phyloP scores from a whole-genome alignment of 2,113 vertebrate genomes.

The Brienomyrus brachyistius region DNA sequence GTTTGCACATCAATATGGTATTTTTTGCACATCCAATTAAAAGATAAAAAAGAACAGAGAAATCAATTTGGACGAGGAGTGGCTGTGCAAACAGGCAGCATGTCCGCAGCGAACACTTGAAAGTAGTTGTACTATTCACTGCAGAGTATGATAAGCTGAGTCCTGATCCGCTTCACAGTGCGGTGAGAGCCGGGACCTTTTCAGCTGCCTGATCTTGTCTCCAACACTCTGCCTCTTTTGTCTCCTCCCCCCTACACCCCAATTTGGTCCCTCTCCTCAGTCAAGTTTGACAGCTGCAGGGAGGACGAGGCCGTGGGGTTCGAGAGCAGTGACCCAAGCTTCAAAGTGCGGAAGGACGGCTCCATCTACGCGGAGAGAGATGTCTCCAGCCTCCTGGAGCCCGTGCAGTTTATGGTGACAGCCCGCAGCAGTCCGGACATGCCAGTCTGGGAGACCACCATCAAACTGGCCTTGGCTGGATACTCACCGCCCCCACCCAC shows the following conservation, averaged over 20 bases:
- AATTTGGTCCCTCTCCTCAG: constrained; percentile 54
- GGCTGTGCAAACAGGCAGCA: constrained; percentile 37
- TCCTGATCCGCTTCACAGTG: neutral
- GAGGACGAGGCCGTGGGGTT: constrained; percentile 66
- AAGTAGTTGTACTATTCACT: constrained; percentile 32
- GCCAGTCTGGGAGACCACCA: constrained; percentile 66
- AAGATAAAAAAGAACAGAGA: constrained; percentile 28
- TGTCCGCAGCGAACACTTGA: constrained; percentile 33
- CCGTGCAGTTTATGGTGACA: constrained; percentile 70
- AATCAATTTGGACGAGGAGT: constrained; percentile 41
- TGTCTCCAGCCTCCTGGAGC: constrained; percentile 59
- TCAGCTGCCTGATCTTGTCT: constrained; percentile 19
- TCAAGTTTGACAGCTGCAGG: constrained; percentile 79
- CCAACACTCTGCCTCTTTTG: constrained; percentile 35
- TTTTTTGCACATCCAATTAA: constrained; percentile 32
- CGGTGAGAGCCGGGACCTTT: neutral
- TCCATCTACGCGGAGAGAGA: constrained; percentile 66
- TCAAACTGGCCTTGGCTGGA: constrained; percentile 68
- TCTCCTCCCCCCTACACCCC: constrained; percentile 10
- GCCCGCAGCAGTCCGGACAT: constrained; percentile 58
- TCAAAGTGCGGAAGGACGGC: constrained; percentile 72
- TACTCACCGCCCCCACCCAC: constrained; percentile 44
- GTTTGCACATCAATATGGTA: constrained; percentile 34
- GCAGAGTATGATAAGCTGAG: constrained; percentile 33
- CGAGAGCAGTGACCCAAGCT: constrained; percentile 72